Base-by-base conservation (phyloP, 2,888 invertebrate genomes). In the Conistra vaccinii region DNA sequence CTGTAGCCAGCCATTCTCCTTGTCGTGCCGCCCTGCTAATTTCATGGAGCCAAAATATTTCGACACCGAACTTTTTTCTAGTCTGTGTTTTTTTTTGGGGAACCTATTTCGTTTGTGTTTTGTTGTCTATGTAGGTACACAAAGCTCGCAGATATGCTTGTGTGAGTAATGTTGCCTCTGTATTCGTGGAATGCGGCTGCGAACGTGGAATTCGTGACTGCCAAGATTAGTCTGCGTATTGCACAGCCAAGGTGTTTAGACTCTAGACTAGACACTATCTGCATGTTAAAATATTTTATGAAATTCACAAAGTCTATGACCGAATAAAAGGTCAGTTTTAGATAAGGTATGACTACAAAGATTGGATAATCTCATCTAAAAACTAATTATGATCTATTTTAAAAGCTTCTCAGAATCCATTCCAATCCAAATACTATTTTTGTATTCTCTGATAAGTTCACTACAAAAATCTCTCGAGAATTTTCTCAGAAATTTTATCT, bases 131-230 rank as follows among this genome's bases (percentile, higher is more conserved):
- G 26, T 65, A n/a, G 29, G n/a, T 69, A 45, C 1, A 61, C 51
- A 51, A 63, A 67, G 23, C 26, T 80, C 17, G 1, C 4, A 35
- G 66, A 32, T 66, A 74, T 68, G 73, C 68, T 73, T 74, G 78
- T 80, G 76, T 88, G 75, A 66, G 78, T 80, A 71, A 66, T 66
- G 63, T 73, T 84, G 77, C 61, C 60, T 62, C 39, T 87, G 83
- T 81, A 72, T 75, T 76, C 70, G 69, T 66, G 90, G 93, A 92
- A 92, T 93, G 92, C 92, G 92, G 92, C 88, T 89, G 89, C 85
- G 84, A 87, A 78, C 80, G 83, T 85, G 77, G 81, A 87, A 87
- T 87, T 90, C 91, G 91, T 90, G 90, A 90, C 89, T 89, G 78
- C 81, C 81, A 81, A 88, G 89, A 89, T 90, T 89, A 90, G 86